These are phyloP conservation scores for Lutjanus argentimaculatus DNA, from an alignment of 2,797 vertebrate genomes.

Conservation along the genomic window DNA sequence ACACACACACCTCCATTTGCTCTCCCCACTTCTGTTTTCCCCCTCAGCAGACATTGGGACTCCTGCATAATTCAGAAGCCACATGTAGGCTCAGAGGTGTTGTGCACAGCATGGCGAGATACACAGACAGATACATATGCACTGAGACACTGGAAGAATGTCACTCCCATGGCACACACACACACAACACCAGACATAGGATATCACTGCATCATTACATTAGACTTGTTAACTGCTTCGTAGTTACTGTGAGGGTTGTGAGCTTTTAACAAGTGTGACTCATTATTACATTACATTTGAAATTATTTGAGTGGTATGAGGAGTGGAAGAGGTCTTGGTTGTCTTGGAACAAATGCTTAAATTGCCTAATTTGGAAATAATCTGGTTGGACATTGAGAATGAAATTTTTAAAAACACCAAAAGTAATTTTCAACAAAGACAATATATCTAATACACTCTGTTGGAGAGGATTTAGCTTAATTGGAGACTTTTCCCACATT, in stretches of 20 bases:
- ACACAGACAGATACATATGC: slow-evolving; percentile 42
- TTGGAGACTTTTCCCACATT: no score
- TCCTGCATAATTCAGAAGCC: slow-evolving; percentile 83
- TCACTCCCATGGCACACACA: slow-evolving; percentile 8
- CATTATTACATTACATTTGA: slow-evolving; percentile 17
- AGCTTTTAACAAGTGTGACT: slow-evolving; percentile 32
- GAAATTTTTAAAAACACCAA: no score
- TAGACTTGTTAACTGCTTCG: not conserved
- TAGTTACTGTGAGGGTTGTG: slow-evolving; percentile 10
- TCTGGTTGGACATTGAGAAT: no score
- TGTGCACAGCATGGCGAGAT: slow-evolving; percentile 60
- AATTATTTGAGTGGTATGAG: not conserved
- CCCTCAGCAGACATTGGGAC: slow-evolving; percentile 58
- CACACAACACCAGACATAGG: slow-evolving; percentile 10
- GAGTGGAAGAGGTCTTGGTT: no score
- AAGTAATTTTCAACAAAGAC: no score
- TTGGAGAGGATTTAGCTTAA: no score
- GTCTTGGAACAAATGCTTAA: no score
- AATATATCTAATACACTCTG: no score
- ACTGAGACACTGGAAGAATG: slow-evolving; percentile 33
- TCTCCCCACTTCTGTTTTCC: slow-evolving; percentile 40
- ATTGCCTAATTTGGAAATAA: no score
- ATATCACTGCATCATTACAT: slow-evolving; percentile 14
- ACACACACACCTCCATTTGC: slow-evolving; percentile 33
- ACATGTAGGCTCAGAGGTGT: slow-evolving; percentile 66